Evolutionary conservation across 2,888 invertebrate species (phyloP).

Genomic region (Rhamnusium bicolor): DNA sequence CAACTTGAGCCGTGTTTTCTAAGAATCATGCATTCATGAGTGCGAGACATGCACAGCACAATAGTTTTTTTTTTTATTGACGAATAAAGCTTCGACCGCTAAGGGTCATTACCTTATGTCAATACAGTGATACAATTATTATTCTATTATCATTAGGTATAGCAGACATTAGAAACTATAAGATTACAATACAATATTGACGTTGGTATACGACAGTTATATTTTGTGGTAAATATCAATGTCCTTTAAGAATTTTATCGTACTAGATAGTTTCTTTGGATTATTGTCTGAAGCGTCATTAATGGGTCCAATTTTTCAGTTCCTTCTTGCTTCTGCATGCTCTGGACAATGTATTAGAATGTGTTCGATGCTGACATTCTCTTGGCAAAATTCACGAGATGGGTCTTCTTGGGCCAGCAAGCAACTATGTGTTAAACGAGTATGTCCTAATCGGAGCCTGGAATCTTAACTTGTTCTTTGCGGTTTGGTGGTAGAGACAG

Average conservation of each 20-base stretch:
- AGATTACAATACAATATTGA: no score
- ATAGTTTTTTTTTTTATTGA: no score
- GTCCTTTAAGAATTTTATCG: background rate
- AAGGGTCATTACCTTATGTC: no score
- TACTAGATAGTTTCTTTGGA: background rate
- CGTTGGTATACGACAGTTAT: background rate
- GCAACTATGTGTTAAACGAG: background rate
- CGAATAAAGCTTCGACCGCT: no score
- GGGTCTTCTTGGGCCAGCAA: background rate
- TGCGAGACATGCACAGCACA: no score
- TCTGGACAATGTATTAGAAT: background rate
- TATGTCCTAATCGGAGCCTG: background rate
- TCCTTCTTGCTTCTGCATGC: background rate
- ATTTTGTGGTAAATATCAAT: background rate
- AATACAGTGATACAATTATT: no score
- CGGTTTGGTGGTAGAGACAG: background rate
- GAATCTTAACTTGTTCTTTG: background rate
- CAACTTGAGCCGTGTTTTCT: no score
- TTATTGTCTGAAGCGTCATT: background rate
- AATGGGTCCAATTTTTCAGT: background rate
- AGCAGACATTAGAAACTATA: no score
- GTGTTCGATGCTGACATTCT: background rate
- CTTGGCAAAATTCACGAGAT: background rate
- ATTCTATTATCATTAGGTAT: no score
- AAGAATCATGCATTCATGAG: no score